Base-by-base conservation (phyloP, 2,113 vertebrate genomes). In the human region DNA sequence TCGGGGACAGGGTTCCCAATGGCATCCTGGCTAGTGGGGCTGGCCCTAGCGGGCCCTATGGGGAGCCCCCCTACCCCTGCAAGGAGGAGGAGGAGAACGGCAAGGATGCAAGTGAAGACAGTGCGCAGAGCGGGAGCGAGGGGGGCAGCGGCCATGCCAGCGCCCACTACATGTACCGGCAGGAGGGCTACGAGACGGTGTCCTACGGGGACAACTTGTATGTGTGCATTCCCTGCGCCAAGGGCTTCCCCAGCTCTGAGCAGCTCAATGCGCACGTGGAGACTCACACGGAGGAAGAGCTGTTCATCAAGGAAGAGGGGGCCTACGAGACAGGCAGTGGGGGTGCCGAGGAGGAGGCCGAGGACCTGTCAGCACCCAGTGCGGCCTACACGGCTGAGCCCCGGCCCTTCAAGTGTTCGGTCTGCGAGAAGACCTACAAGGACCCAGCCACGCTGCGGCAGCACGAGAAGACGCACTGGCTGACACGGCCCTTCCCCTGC, bases 161-260 rank as follows among this genome's bases (percentile, higher is more conserved):
- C 55, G 98, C 99, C 97, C 99, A 99, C 98, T 99, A 99, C 0
- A 98, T 99, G 82, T 99, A 99, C 97, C 99, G 99, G 70, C 99
- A 99, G 98, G 99, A 99, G 95, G 99, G 99, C 75, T 99, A 99
- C 6, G 99, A 99, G 98, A 99, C 99, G 0, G 99, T 99, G 96
- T 99, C 99, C 14, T 99, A 99, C 0, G 99, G 99, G 14, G 99
- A 99, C 98, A 99, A 99, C 99, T 98, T 99, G 16, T 99, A 99
- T 1, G 99, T 99, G 96, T 99, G 99, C 81, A 99, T 99, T 94
- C 99, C 99, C 61, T 99, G 99, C 18, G 99, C 99, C 97, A 99
- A 99, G 98, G 99, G 99, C 98, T 99, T 99, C 98, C 99, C 99
- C 55, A 99, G 99, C 97, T 99, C 99, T 0, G 99, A 99, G 99